Evolutionary conservation across 2,113 vertebrate species (phyloP), one percentile per base, ranked within the genome.

Genomic region (Oplegnathus fasciatus): DNA sequence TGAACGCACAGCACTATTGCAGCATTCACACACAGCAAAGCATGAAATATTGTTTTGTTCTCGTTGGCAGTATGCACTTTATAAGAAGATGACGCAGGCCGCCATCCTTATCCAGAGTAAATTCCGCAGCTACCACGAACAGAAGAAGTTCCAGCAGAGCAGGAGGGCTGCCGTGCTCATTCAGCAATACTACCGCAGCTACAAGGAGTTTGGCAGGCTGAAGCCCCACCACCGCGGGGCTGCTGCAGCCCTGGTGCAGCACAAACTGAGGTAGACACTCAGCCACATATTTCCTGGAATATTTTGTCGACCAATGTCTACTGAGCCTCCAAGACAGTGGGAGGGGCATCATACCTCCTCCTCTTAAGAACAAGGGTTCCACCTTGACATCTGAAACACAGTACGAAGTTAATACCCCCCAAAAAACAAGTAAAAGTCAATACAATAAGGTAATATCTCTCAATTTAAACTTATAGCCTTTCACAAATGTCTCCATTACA

Each of bases 71-170:
- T 99, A 99, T 95, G 98, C 98, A 98, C 98, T 99, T 98, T 99
- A 99, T 96, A 99, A 98, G 96, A 99, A 99, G 98, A 99, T 99
- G 98, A 99, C 98, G 60, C 98, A 98, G 97, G 98, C 98, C 94
- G 98, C 98, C 97, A 99, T 99, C 96, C 97, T 99, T 83, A 99
- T 99, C 97, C 98, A 99, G 98, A 99, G 98, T 95, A 99, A 98
- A 95, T 99, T 99, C 96, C 97, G 98, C 93, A 99, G 98, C 94
- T 99, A 99, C 78, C 97, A 98, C 0, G 97, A 98, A 84, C 98
- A 99, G 94, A 99, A 99, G 82, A 98, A 96, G 93, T 99, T 99
- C 90, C 98, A 98, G 97, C 98, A 99, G 96, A 99, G 98, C 95
- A 96, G 97, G 40, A 96, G 97, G 22, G 98, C 98, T 0, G 98